Evolutionary conservation across 2,888 invertebrate species (phyloP).

Genomic region (Ephialtes manifestator): DNA sequence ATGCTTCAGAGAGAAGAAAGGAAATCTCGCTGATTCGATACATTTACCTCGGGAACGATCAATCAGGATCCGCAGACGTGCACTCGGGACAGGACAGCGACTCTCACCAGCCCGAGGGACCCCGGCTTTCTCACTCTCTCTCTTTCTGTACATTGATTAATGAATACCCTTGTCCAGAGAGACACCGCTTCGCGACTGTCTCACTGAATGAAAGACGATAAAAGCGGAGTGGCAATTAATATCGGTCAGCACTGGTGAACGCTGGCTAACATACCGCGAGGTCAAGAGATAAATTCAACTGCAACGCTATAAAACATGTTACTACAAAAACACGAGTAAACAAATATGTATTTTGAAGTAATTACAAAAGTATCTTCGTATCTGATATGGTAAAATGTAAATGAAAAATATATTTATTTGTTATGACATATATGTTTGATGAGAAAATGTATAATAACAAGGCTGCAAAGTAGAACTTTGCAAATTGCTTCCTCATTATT

Average conservation of each 20-base stretch:
- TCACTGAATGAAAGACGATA: conserved; percentile 81
- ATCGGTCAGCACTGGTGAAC: conserved; percentile 75
- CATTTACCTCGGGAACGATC: conserved; percentile 66
- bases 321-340: conserved; percentile 8
- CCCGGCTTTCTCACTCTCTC: conserved; percentile 13
- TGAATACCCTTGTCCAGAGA: conserved; percentile 77
- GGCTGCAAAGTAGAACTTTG: too few relatives aligned
- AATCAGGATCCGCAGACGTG: conserved; percentile 64
- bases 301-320: background rate
- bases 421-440: too few relatives aligned
- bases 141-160: conserved; percentile 77
- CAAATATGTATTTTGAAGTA: background rate
- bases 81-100: conserved; percentile 63
- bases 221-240: conserved; percentile 83
- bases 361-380: background rate
- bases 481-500: too few relatives aligned
- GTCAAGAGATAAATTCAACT: conserved; percentile 67
- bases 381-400: background rate
- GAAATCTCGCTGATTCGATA: conserved; percentile 68
- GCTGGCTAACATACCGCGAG: conserved; percentile 37
- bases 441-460: too few relatives aligned
- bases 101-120: conserved; percentile 34
- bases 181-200: conserved; percentile 78
- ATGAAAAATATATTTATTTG: too few relatives aligned
- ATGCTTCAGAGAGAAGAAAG: conserved; percentile 39